phyloP scores from a whole-genome alignment of 2,797 vertebrate species.

The Betta splendens region DNA sequence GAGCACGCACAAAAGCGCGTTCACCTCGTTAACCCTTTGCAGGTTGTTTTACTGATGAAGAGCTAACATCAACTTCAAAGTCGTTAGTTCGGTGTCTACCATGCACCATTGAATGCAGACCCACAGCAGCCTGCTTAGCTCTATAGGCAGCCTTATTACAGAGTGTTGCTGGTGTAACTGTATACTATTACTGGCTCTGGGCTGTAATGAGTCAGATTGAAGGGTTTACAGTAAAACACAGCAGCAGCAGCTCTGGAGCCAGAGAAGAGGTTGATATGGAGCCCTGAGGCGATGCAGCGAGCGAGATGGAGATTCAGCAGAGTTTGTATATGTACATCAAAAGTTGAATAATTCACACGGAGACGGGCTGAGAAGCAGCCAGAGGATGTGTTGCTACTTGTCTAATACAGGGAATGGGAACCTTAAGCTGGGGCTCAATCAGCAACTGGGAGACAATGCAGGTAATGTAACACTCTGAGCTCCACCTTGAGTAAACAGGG shows the following conservation, averaged over 20 bases:
- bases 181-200: conserved; percentile 76
- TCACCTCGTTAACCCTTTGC: conserved; percentile 61
- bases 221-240: conserved; percentile 69
- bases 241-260: conserved; percentile 39
- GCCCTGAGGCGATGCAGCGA: conserved; percentile 24
- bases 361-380: conserved; percentile 28
- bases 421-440: conserved; percentile 68
- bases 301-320: conserved; percentile 31
- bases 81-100: too few relatives aligned
- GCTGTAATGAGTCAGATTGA: conserved; percentile 79
- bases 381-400: conserved; percentile 73
- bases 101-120: conserved; percentile 28
- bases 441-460: conserved; percentile 64
- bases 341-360: conserved; percentile 19
- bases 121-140: conserved; percentile 50
- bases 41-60: conserved; percentile 7
- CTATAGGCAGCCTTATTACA: conserved; percentile 78
- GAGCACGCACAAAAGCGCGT: conserved; percentile 39
- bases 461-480: conserved; percentile 61
- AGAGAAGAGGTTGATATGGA: conserved; percentile 53
- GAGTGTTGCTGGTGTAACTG: conserved; percentile 71
- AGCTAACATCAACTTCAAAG: conserved; percentile 40
- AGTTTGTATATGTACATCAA: conserved; percentile 30
- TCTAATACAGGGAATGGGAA: conserved; percentile 50
- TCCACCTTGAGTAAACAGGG: conserved; percentile 66